Conservation (phyloP, 2,113 vertebrate species). For the Caretta caretta region DNA sequence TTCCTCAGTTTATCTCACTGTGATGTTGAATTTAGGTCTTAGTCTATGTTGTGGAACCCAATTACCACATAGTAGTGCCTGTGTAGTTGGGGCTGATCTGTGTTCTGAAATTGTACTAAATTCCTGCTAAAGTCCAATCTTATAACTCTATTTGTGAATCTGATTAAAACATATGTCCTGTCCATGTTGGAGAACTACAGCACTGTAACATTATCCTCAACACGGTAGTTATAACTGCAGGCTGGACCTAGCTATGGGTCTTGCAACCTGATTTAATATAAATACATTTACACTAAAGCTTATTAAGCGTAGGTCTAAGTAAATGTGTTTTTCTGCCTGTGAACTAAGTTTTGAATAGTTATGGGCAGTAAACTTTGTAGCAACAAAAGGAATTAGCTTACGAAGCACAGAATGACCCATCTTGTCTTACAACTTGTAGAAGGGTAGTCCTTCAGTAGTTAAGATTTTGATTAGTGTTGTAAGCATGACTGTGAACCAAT, state of each 20-base stretch:
- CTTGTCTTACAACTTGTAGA: background rate
- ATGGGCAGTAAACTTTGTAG: background rate
- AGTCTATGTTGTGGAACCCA: background rate
- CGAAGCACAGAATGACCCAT: background rate
- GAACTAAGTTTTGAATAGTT: background rate
- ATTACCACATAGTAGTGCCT: background rate
- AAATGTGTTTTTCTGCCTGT: background rate
- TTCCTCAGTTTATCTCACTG: rapidly evolving
- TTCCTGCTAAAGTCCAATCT: background rate
- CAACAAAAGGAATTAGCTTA: background rate
- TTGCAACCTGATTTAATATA: background rate
- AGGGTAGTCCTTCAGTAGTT: background rate
- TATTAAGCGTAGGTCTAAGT: background rate
- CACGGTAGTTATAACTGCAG: background rate
- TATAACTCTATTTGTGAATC: background rate
- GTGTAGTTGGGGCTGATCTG: background rate
- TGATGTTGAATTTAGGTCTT: background rate
- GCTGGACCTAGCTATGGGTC: background rate
- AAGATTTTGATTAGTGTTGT: background rate
- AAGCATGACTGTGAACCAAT: background rate
- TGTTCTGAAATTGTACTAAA: background rate
- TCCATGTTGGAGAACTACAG: background rate
- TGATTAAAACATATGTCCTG: background rate
- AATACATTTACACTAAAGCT: background rate
- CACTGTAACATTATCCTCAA: rapidly evolving